Conservation (phyloP, 2,888 invertebrate species). For the Quadriops clusia region DNA sequence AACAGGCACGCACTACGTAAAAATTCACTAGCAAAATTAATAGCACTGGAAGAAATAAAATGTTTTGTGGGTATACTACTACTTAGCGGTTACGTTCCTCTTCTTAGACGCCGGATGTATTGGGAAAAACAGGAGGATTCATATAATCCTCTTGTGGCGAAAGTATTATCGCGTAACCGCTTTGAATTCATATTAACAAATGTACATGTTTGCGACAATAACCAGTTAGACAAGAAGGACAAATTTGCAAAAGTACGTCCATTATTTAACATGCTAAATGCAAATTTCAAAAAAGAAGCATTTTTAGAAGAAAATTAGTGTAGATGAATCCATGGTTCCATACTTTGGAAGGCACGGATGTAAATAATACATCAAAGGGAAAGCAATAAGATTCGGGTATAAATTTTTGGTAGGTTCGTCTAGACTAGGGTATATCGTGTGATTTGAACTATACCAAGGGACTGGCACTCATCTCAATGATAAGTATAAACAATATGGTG, state of each 20-base stretch:
- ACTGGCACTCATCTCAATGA: too few relatives aligned
- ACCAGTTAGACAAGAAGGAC: conserved; percentile 17
- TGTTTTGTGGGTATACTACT: conserved; percentile 2
- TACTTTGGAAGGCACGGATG: conserved; percentile 5
- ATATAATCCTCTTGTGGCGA: conserved; percentile 11
- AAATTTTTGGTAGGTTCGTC: conserved; percentile 2
- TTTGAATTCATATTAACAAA: conserved; percentile 18
- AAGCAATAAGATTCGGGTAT: conserved; percentile 1
- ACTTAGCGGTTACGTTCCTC: conserved; percentile 8
- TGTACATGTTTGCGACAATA: conserved; percentile 18
- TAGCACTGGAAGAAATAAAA: too few relatives aligned
- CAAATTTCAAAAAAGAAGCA: too few relatives aligned
- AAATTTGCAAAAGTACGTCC: conserved; percentile 21
- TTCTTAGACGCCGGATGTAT: conserved; percentile 5
- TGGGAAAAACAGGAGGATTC: conserved; percentile 14
- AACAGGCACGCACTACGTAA: too few relatives aligned
- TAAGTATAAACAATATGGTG: too few relatives aligned
- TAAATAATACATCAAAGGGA: conserved; percentile 3
- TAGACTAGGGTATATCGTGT: conserved; percentile 1
- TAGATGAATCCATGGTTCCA: too few relatives aligned
- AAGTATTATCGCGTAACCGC: conserved; percentile 14
- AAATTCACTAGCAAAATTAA: too few relatives aligned
- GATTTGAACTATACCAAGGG: neutral
- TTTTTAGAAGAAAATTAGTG: too few relatives aligned
- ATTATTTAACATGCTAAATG: conserved; percentile 18